Percentiles rank a stretch among this genome's conserved stretches.
These are phyloP conservation scores for Lathronympha strigana DNA, from an alignment of 2,888 invertebrate genomes.

Conservation along the genomic window DNA sequence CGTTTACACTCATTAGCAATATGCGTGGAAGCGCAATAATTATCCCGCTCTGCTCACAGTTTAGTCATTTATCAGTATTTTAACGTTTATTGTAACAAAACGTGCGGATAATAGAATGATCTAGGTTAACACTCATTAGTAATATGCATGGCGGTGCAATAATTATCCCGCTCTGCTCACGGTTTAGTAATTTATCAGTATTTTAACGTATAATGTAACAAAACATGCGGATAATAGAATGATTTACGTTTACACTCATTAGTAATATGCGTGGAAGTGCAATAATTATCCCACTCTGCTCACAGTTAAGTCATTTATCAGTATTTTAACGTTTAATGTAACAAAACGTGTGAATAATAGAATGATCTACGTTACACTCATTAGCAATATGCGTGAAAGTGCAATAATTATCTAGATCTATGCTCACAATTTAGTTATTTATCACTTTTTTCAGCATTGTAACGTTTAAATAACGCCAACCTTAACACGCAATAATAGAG, in stretches of 20 bases:
- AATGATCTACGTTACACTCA: no score
- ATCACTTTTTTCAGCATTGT: neutral
- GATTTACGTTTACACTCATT: slow-evolving; percentile 29
- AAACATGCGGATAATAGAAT: slow-evolving; percentile 21
- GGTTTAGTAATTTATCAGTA: no score
- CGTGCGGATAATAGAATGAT: no score
- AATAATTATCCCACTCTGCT: slow-evolving; percentile 24
- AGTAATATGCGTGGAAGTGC: slow-evolving; percentile 26
- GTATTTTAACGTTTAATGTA: neutral
- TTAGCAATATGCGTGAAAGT: neutral
- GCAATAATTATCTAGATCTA: neutral
- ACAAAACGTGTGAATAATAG: neutral
- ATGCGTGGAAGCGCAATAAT: slow-evolving; percentile 32
- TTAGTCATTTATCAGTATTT: neutral
- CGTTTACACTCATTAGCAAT: slow-evolving; percentile 30
- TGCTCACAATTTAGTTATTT: neutral
- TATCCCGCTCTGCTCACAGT: slow-evolving; percentile 6
- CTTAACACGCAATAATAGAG: slow-evolving; percentile 23
- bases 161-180: no score
- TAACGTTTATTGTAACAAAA: neutral
- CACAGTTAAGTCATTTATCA: neutral
- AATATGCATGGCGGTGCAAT: neutral
- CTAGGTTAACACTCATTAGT: no score
- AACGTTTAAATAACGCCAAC: neutral
- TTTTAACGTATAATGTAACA: slow-evolving; percentile 10